A percentile compares a stretch with the other conserved stretches of the same genome.
Conservation (phyloP, 2,113 vertebrate species). For the Bufo gargarizans region DNA sequence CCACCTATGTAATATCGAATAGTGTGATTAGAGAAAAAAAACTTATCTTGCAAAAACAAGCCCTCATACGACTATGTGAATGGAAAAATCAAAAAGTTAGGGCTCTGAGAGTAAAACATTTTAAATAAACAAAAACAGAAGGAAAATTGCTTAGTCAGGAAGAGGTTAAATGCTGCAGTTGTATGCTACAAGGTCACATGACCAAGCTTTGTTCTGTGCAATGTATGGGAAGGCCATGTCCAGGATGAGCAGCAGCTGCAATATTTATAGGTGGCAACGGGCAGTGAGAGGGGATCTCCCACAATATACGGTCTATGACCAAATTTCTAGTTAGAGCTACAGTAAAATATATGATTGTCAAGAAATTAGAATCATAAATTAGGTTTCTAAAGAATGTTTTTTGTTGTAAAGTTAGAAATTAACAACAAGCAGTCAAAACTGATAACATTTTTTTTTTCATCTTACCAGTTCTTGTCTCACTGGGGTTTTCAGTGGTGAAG, state of each 20-base stretch:
- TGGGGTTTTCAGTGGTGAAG: not conserved
- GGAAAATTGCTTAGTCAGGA: too few species aligned
- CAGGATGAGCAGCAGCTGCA: not conserved
- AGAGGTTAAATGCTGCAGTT: not conserved
- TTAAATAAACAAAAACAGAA: too few species aligned
- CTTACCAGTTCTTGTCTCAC: conserved; percentile 1
- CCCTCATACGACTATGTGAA: too few species aligned
- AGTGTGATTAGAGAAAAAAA: too few species aligned
- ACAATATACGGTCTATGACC: not conserved
- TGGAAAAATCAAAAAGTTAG: too few species aligned
- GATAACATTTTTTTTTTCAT: not conserved
- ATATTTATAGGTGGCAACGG: not conserved
- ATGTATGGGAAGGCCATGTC: not conserved
- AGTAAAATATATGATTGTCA: too few species aligned
- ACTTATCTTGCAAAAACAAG: too few species aligned
- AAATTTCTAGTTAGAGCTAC: too few species aligned
- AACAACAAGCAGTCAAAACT: not conserved
- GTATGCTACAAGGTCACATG: not conserved
- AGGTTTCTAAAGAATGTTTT: too few species aligned
- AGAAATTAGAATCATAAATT: too few species aligned
- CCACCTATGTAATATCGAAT: too few species aligned
- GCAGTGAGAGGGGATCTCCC: not conserved
- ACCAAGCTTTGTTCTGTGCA: not conserved
- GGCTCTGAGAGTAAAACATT: too few species aligned
- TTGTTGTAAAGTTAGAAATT: not conserved